These are phyloP conservation scores for Drosophila mercatorum DNA, from an alignment of 2,888 invertebrate genomes.

Conservation along the genomic window DNA sequence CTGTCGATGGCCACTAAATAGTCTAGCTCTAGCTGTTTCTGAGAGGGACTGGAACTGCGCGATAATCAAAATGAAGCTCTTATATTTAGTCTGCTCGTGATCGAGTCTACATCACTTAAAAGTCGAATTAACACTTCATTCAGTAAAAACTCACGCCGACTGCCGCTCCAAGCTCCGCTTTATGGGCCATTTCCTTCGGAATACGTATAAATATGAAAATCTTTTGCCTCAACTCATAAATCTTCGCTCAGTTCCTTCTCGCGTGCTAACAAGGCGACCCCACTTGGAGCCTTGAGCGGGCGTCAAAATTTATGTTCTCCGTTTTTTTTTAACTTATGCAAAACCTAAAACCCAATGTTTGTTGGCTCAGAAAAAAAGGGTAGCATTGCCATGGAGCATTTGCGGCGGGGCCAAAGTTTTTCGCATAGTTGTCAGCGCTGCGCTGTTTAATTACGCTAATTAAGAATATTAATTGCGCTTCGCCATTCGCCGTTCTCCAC, in stretches of 20 bases:
- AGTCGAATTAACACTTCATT: constrained; percentile 74
- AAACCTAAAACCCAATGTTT: constrained; percentile 45
- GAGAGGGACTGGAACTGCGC: too few relatives aligned
- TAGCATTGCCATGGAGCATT: constrained; percentile 34
- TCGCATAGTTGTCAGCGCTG: constrained; percentile 83
- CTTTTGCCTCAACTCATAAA: constrained; percentile 74
- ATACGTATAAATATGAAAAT: constrained; percentile 24
- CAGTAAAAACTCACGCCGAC: constrained; percentile 45
- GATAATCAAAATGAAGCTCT: too few relatives aligned
- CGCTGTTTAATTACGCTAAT: constrained; percentile 84
- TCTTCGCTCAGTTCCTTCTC: constrained; percentile 42
- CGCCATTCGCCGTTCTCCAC: constrained; percentile 15
- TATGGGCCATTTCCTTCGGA: constrained; percentile 16
- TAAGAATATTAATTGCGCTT: constrained; percentile 84
- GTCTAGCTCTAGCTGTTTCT: too few relatives aligned
- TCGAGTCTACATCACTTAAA: not conserved
- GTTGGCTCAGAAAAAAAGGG: constrained; percentile 22
- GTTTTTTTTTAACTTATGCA: constrained; percentile 13
- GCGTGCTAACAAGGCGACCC: constrained; percentile 69
- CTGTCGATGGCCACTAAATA: not conserved
- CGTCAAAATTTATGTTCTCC: constrained; percentile 78
- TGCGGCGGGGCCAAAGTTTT: constrained; percentile 68
- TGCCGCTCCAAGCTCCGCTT: not conserved
- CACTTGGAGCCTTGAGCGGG: constrained; percentile 54
- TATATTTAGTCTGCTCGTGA: not conserved